Percentiles rank a stretch among this genome's conserved stretches.
Evolutionary conservation across 2,113 vertebrate genomes (phyloP).

Genomic region (Parotia lawesii): DNA sequence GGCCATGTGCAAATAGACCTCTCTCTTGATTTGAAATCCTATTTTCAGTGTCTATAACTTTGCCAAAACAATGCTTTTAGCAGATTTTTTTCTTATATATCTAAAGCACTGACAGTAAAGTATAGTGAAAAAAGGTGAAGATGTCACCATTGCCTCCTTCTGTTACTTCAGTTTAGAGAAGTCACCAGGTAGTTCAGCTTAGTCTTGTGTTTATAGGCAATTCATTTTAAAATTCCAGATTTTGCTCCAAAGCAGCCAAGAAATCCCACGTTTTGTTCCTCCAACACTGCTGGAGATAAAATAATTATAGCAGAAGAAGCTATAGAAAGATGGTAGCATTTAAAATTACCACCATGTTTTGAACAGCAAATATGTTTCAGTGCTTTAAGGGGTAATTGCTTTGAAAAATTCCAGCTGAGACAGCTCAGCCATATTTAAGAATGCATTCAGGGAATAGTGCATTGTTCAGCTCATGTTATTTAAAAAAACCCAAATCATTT

Average conservation of each 20-base stretch:
- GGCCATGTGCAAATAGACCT: rapidly evolving
- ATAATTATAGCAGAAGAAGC: neutral
- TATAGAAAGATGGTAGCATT: neutral
- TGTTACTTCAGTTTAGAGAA: neutral
- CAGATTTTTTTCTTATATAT: neutral
- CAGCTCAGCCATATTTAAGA: neutral
- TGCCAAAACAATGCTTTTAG: neutral
- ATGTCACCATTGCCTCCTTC: neutral
- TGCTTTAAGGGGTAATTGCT: conserved; percentile 8
- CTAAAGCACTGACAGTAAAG: neutral
- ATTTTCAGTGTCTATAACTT: neutral
- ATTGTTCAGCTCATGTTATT: neutral
- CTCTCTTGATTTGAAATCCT: neutral
- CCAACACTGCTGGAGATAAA: neutral
- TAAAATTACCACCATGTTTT: conserved; percentile 4
- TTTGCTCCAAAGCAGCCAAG: neutral
- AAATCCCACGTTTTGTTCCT: neutral
- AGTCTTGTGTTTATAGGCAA: neutral
- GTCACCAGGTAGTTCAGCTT: neutral
- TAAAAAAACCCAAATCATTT: neutral
- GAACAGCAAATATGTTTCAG: neutral
- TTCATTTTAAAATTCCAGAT: neutral
- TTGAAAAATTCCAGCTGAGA: conserved; percentile 21
- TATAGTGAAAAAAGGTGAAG: neutral
- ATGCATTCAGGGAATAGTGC: neutral